These are phyloP conservation scores for Drosophila sordidula DNA, from an alignment of 2,888 invertebrate species.

Conservation along the genomic window DNA sequence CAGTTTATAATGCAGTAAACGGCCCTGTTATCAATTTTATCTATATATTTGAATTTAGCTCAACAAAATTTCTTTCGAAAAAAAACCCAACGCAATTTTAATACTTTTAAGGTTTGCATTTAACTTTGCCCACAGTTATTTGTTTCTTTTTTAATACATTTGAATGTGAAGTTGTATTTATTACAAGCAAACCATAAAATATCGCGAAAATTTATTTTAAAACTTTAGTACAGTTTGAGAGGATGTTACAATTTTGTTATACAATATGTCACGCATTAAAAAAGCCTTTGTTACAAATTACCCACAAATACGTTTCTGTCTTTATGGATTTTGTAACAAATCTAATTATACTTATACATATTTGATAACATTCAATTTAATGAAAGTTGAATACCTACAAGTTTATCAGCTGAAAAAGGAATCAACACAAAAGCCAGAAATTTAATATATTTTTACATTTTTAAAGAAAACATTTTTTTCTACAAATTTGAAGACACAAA, in stretches of 20 bases:
- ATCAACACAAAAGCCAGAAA: no score
- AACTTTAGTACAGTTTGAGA: constrained; percentile 30
- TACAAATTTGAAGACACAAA: no score
- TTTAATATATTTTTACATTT: no score
- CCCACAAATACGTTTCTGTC: no score
- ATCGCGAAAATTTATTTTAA: constrained; percentile 54
- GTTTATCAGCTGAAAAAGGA: no score
- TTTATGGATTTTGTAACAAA: no score
- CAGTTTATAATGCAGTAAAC: not conserved
- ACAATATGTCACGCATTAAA: not conserved
- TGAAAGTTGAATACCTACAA: no score
- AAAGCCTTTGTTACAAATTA: no score
- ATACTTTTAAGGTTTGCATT: constrained; percentile 11
- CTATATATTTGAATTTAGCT: not conserved
- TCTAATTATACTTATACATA: no score
- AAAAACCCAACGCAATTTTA: not conserved
- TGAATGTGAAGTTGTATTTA: constrained; percentile 57
- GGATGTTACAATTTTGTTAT: not conserved
- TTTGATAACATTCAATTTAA: no score
- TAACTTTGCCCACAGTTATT: constrained; percentile 17
- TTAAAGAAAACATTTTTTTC: no score
- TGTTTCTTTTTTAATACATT: constrained; percentile 2
- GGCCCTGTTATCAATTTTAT: no score
- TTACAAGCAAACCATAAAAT: constrained; percentile 50
- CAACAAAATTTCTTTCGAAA: not conserved